Evolutionary conservation across 30 jellyfish, hydroid and myxozoan species (phyloP).

Genomic region (Nemopilema nomurai): DNA sequence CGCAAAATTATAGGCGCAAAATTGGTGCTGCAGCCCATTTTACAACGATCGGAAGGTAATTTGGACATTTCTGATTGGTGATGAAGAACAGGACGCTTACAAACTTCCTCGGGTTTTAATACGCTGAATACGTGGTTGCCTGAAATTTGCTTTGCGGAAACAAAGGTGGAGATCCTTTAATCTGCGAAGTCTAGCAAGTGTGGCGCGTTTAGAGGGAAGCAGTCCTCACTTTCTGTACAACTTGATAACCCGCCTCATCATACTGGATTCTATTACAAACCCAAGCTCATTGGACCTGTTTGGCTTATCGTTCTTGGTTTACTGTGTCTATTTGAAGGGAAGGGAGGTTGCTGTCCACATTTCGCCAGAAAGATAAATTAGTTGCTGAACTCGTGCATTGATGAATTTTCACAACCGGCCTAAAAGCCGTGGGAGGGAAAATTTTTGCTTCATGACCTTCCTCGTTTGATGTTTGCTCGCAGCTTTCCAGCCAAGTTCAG

Average conservation of each 20-base stretch:
- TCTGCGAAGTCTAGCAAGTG: background rate
- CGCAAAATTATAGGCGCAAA: background rate
- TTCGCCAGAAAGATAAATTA: background rate
- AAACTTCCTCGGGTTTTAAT: background rate
- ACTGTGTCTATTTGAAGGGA: background rate
- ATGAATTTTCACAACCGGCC: background rate
- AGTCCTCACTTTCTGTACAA: background rate
- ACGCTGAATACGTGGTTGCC: background rate
- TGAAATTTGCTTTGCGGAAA: background rate
- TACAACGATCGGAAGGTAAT: background rate
- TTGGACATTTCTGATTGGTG: background rate
- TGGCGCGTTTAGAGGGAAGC: background rate
- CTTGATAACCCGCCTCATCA: background rate
- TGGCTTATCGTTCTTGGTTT: background rate
- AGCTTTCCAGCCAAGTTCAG: slow-evolving; percentile 10
- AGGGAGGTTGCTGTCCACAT: background rate
- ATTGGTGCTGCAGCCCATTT: background rate
- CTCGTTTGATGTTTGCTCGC: slow-evolving; percentile 7
- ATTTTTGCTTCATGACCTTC: background rate
- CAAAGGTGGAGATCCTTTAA: background rate
- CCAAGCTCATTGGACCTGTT: background rate
- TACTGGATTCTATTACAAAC: background rate
- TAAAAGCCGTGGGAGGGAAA: background rate
- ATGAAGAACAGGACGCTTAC: background rate
- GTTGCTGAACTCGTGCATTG: background rate